Evolutionary conservation across 2,113 vertebrate species (phyloP).

Genomic region (Oreotragus oreotragus): DNA sequence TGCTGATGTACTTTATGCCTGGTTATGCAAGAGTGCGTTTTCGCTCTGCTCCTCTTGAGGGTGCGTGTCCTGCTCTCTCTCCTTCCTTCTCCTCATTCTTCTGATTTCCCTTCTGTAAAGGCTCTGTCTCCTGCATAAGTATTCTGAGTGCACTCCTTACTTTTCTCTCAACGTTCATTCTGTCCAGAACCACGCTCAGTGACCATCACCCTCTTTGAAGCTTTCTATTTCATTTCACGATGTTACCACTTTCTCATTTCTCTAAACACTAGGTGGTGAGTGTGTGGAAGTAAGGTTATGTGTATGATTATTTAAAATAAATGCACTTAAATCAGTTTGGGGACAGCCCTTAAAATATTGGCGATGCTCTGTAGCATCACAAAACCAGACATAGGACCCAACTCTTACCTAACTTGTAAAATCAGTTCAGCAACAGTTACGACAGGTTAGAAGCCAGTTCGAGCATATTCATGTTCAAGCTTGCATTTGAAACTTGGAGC

Average conservation of each 20-base stretch:
- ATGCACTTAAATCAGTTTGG: background rate
- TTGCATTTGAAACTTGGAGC: background rate
- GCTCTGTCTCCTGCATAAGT: background rate
- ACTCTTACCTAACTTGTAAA: background rate
- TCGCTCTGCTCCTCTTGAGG: background rate
- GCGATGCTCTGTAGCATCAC: background rate
- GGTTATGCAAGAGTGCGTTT: background rate
- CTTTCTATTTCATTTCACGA: background rate
- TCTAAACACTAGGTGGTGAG: background rate
- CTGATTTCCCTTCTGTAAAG: background rate
- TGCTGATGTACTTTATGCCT: fast-evolving
- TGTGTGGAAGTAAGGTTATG: background rate
- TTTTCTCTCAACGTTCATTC: background rate
- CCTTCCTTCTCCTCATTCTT: background rate
- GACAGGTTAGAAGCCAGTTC: background rate
- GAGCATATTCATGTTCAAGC: background rate
- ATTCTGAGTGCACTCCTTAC: background rate
- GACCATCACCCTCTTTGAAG: background rate
- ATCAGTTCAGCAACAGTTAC: background rate
- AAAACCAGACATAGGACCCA: background rate
- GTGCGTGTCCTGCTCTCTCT: background rate
- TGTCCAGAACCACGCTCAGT: background rate
- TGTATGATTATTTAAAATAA: background rate
- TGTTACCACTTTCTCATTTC: background rate
- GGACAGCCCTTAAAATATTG: background rate